A percentile compares a stretch with the other conserved stretches of the same genome.
phyloP scores from a whole-genome alignment of 2,888 invertebrate genomes.

The Melieria omissa region DNA sequence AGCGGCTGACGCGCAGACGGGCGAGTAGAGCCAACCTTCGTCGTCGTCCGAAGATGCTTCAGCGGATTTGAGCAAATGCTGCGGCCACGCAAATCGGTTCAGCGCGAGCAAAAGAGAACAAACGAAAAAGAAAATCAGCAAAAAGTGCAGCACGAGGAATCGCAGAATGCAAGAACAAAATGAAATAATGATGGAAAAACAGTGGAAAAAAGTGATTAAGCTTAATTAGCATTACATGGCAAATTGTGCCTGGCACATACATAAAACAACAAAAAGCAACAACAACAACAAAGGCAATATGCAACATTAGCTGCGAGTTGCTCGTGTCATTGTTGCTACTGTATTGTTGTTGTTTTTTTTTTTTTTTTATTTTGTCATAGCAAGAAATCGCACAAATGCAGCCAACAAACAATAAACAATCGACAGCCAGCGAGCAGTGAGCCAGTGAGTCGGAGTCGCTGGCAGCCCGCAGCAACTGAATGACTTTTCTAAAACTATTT shows the following conservation, averaged over 20 bases:
- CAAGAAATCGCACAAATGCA: no score
- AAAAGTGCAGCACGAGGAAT: background rate
- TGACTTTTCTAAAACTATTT: no score
- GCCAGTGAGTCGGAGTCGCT: no score
- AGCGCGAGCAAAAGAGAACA: background rate
- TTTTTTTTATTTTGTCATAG: no score
- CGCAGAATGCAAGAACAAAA: background rate
- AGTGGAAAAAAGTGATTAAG: slow-evolving; percentile 43
- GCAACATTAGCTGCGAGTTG: no score
- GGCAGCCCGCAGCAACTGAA: no score
- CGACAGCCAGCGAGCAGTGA: no score
- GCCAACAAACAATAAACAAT: no score
- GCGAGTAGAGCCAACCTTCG: slow-evolving; percentile 65
- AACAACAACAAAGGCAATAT: no score
- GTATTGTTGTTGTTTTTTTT: no score
- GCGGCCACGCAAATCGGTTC: background rate
- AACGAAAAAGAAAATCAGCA: slow-evolving; percentile 1
- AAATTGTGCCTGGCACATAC: background rate
- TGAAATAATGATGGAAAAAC: slow-evolving; percentile 28
- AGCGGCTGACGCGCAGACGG: slow-evolving; percentile 46
- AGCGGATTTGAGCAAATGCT: slow-evolving; percentile 63
- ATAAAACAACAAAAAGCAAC: no score
- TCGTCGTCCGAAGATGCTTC: slow-evolving; percentile 73
- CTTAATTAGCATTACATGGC: slow-evolving; percentile 61
- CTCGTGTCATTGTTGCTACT: no score